Base-by-base conservation (phyloP, 2,888 invertebrate species). In the Clusia tigrina region DNA sequence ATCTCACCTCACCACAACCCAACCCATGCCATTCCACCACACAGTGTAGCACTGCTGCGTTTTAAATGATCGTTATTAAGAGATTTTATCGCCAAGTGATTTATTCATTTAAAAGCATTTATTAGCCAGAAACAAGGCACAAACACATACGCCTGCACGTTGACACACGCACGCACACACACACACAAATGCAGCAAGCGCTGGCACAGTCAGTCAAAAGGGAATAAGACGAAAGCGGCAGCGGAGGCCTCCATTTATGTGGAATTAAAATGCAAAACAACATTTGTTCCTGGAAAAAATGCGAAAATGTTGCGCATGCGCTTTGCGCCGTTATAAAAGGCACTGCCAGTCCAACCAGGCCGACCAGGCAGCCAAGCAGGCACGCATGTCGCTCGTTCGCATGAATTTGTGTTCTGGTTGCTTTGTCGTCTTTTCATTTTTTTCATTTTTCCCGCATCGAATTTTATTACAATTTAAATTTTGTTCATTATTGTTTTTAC, bases 31-130 rank as follows among this genome's bases (percentile, higher is more conserved):
- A n/a, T n/a, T n/a, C n/a, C n/a, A n/a, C n/a, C 20, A 65, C 66
- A 66, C 66, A 64, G 66, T 67, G 63, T 64, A 67, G 65, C 64
- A 55, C 64, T 67, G 69, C 68, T 63, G 67, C 65, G 62, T 77
- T 77, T 79, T 78, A 79, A 78, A 78, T 80, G 79, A 74, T 78
- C 78, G 77, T 79, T 80, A 81, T 80, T 81, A 81, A 82, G 76
- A 80, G 81, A 82, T 82, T 71, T 82, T 81, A 81, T 81, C 81
- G 71, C 73, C 73, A 78, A 79, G 79, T 81, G 81, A 81, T 81
- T 81, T 81, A 81, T 81, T 81, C 82, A 81, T 81, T 81, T 81
- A 80, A 79, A 78, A 76, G 74, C 81, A 81, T 81, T 80, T 80
- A 81, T 81, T 81, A 82, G 74, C 74, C 71, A 73, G 73, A 74